Conservation (phyloP, 2,113 vertebrate species). For the Machaerirhynchus nigripectus region DNA sequence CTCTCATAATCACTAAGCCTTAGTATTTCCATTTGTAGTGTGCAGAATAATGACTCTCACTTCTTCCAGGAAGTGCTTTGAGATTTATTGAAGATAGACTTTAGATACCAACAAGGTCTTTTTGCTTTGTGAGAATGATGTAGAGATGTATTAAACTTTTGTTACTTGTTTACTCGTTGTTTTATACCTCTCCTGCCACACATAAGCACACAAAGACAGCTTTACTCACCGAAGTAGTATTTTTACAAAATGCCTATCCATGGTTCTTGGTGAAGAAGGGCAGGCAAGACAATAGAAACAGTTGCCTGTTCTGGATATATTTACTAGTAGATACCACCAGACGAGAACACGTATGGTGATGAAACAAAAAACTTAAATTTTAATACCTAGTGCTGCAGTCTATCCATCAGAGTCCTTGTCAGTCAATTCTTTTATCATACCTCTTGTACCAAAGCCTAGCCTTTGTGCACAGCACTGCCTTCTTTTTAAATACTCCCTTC, state of each 20-base stretch:
- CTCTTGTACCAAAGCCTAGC: neutral
- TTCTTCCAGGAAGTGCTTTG: neutral
- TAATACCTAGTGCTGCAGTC: neutral
- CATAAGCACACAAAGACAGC: neutral
- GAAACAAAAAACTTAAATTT: neutral
- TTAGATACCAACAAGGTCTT: neutral
- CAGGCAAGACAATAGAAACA: accelerated
- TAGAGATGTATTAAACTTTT: neutral
- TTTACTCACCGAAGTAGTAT: neutral
- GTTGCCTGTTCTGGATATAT: neutral
- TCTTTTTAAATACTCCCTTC: neutral
- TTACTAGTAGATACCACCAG: neutral
- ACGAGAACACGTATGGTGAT: neutral
- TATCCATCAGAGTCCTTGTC: neutral
- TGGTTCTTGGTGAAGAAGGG: neutral
- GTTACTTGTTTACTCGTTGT: neutral
- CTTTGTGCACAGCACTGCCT: neutral
- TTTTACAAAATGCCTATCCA: neutral
- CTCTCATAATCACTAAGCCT: neutral
- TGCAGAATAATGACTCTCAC: neutral
- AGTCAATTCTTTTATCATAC: neutral
- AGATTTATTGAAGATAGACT: neutral
- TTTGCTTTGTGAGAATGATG: neutral
- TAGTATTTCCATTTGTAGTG: neutral
- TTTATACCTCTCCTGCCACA: neutral